These are phyloP conservation scores for Hepsetus odoe DNA, from an alignment of 2,113 vertebrate species.

Conservation along the genomic window DNA sequence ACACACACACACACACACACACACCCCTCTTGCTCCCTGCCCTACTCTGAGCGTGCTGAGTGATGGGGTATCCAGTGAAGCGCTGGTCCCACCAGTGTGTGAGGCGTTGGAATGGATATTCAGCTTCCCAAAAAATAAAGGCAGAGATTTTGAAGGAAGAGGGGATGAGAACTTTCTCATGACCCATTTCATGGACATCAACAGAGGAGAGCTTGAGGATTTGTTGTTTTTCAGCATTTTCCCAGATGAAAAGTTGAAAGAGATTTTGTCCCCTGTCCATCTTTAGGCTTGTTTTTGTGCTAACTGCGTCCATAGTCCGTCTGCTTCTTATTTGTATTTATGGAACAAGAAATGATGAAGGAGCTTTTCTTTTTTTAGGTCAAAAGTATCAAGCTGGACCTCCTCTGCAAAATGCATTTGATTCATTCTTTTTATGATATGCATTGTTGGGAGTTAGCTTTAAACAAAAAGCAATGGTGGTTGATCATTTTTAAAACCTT, in stretches of 20 bases:
- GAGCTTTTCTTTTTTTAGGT: no score
- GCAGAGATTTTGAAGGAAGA: constrained; percentile 35
- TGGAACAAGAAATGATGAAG: no score
- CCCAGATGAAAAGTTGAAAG: constrained; percentile 14
- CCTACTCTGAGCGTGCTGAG: constrained; percentile 30
- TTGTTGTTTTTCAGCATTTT: constrained; percentile 4
- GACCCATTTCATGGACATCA: constrained; percentile 26
- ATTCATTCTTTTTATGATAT: no score
- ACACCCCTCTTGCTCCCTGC: constrained; percentile 2
- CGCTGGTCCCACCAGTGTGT: constrained; percentile 36
- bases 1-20: constrained; percentile 2
- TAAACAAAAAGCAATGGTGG: no score
- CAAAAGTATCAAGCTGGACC: no score
- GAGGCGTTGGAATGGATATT: constrained; percentile 50
- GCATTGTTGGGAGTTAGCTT: no score
- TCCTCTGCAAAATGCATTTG: no score
- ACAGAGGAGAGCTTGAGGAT: background rate
- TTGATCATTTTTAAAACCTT: no score
- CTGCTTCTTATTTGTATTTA: no score
- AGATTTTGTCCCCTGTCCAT: background rate
- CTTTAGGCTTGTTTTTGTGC: no score
- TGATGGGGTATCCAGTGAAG: constrained; percentile 37
- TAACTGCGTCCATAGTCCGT: background rate
- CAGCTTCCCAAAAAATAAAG: constrained; percentile 7
- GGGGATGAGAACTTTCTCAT: constrained; percentile 48